Base-by-base conservation (phyloP, 2,113 vertebrate species). In the Gobius niger region DNA sequence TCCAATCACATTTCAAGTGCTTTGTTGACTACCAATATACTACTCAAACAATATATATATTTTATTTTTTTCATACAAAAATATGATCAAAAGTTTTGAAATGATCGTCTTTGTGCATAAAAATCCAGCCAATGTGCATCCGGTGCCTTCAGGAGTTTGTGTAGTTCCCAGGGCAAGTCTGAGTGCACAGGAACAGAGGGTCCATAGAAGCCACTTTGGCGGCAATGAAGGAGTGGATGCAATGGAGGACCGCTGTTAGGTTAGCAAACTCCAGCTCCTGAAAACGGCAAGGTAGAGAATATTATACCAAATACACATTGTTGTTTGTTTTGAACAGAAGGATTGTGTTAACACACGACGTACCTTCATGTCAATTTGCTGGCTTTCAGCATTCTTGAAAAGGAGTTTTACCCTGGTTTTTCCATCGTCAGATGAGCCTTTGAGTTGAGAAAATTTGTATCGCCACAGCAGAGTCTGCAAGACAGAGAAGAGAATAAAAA, bases 361-460 rank as follows among this genome's bases (percentile, higher is more conserved):
- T 60, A 97, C 96, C 95, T 97, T 97, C 90, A 92, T 96, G 76
- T 98, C 96, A 76, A 97, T 97, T 89, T 98, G 96, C 76, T 93
- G 95, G 87, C 91, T 96, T 80, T 96, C 96, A 19, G 89, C 77
- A 72, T 96, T 95, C 90, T 95, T 95, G 92, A 96, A 97, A 66
- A 96, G 93, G 4, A 98, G 92, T 81, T 96, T 98, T 14, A 96
- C 94, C 76, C 92, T 93, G 65, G 94, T 94, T 88, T 96, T 97
- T 2, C 96, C 95, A 11, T 98, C 96, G 24, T 98, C 96, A 44
- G 96, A 98, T 54, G 96, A 98, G 44, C 96, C 96, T 91, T 97
- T 98, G 47, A 98, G 94, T 70, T 97, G 96, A 79, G 96, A 98
- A 83, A 98, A 98, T 76, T 95, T 98, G 84, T 96, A 98, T 70